Evolutionary conservation across 1,140 invertebrate genomes (phyloP).

Genomic region (Triops longicaudatus): DNA sequence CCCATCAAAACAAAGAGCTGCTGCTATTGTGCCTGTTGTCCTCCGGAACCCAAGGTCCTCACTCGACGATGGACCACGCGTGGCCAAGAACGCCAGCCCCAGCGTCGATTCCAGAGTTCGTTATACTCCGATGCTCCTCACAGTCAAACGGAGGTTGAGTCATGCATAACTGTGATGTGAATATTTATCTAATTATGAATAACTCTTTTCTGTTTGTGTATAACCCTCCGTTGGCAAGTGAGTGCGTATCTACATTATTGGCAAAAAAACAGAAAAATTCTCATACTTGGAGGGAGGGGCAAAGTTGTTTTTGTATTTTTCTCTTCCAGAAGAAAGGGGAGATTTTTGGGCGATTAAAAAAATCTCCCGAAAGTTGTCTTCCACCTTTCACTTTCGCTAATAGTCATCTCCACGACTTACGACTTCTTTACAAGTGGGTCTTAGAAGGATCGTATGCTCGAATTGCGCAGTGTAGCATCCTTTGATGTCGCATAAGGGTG

Average conservation of each 20-base stretch:
- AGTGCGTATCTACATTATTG: no score
- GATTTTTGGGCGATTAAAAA: background rate
- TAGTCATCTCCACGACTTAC: slow-evolving; percentile 94
- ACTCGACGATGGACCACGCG: background rate
- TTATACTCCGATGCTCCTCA: background rate
- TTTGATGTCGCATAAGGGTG: slow-evolving; percentile 94
- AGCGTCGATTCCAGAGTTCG: background rate
- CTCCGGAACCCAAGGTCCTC: background rate
- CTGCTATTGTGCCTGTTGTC: slow-evolving; percentile 4
- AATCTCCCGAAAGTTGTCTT: background rate
- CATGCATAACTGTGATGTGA: slow-evolving; percentile 5
- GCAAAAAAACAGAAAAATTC: no score
- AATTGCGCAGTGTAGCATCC: slow-evolving; percentile 99
- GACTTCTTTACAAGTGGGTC: slow-evolving; percentile 98
- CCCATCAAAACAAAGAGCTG: background rate
- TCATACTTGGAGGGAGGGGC: background rate
- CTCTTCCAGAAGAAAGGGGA: background rate
- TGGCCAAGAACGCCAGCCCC: background rate
- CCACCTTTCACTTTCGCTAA: slow-evolving; percentile 39
- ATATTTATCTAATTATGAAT: no score
- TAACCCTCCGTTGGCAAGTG: no score
- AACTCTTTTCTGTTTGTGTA: no score
- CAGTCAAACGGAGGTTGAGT: background rate
- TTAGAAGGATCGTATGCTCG: slow-evolving; percentile 94
- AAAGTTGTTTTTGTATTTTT: slow-evolving; percentile 9